Evolutionary conservation across 2,888 invertebrate genomes (phyloP), one percentile per base, ranked within the genome.

Genomic region (Phytoseiulus persimilis): DNA sequence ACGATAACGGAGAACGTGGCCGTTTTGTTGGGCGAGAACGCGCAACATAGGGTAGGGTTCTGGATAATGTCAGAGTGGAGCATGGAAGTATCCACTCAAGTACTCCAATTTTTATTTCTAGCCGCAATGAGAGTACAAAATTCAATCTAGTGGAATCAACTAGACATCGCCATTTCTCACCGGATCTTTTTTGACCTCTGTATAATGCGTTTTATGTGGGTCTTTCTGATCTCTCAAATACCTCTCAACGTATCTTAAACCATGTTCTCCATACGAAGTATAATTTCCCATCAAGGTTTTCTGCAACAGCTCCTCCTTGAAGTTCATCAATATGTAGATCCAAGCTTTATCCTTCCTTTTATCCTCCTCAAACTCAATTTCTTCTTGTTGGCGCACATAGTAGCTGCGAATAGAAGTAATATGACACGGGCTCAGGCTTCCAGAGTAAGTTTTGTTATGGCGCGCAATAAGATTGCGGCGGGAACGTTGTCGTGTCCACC

Each of bases 111-210:
- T n/a, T n/a, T n/a, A n/a, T n/a, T n/a, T n/a, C n/a, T n/a, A n/a
- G n/a, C n/a, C n/a, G n/a, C n/a, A n/a, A n/a, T n/a, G n/a, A n/a
- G n/a, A n/a, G n/a, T n/a, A n/a, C n/a, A n/a, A n/a, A n/a, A 23
- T 28, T 65, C 65, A 65, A 11, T 65, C 28, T 11, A 9, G 9
- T 28, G 65, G 28, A 18, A 11, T 65, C 65, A 3, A 23, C 18
- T 18, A 46, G 6, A n/a, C 39, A 2, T 23, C 18, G 28, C 14
- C 18, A 2, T 23, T 65, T 23, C 65, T 18, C 65, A 99, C 87
- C 33, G n/a, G 6, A 1, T 39, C 87, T 87, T 33, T 23, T 31
- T 87, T 87, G n/a, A 87, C 87, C 33, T 87, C 39, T 45, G 28
- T 11, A 23, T 87, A 87, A 45, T 87, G 39, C 33, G 32, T n/a